Base-by-base conservation (phyloP, 1,140 invertebrate species). In the Popillia japonica region DNA sequence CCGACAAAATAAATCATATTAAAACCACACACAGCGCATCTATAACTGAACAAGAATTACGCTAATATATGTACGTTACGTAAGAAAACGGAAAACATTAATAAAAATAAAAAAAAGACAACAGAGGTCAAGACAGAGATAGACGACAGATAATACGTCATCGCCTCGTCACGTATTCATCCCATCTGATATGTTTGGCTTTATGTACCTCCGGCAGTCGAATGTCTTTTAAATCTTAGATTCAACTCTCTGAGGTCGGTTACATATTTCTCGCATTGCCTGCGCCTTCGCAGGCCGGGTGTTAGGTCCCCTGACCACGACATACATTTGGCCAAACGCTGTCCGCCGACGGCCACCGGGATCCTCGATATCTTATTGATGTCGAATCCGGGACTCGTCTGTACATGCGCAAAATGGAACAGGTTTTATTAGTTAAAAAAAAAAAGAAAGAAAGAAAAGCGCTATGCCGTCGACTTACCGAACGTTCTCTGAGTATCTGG, bases 231-330 rank as follows among this genome's bases (percentile, higher is more conserved):
- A 83, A 93, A 93, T 74, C 91, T 87, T 34, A 93, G 87, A 80
- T 91, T 92, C 41, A 92, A 86, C 83, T 93, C 91, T 77, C 90
- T 90, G 64, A 89, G 88, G 83, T 93, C 92, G 20, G 91, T 92
- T 0, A 92, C 91, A 83, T 93, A 93, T 85, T 93, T 93, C 77
- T 92, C 92, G 77, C 87, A 88, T 73, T 90, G 90, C 74, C 91
- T 88, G 41, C 92, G 87, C 27, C 92, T 85, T 41, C 92, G 87
- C 40, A 93, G 84, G 14, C 90, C 92, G 8, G 92, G 92, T 0
- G 92, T 93, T 23, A 87, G 76, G 42, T 87, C 86, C n/a, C 85
- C 85, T 3, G 85, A 86, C 86, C 86, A 87, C 11, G 84, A 85
- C 84, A 86, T 85, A 76, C 86, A 87, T 78, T 87, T 87, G 6